Base-by-base conservation (phyloP, 1,140 invertebrate genomes). In the Drosophila nebulosa region DNA sequence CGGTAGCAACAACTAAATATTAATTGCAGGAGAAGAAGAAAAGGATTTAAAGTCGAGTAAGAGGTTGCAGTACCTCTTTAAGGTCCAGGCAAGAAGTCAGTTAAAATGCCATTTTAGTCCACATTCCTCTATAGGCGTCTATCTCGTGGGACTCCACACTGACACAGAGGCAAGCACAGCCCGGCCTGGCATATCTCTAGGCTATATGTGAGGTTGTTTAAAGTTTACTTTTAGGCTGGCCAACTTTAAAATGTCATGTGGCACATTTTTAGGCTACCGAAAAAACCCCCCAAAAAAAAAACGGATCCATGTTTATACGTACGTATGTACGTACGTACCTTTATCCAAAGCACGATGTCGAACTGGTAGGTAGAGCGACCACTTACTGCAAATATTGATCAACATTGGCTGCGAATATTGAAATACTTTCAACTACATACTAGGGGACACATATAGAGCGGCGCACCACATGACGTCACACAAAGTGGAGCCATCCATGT, bases 351-450 rank as follows among this genome's bases (percentile, higher is more conserved):
- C 39, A 46, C 52, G 52, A 30, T 55, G 52, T 55, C 52, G 39
- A 58, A n/a, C 59, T 36, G 36, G 59, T 16, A 35, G 32, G 24
- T 36, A 55, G 16, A 55, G 16, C 60, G 27, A 35, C 18, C 57
- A 52, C 62, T 32, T 26, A 36, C 46, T 35, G 66, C 67, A 86
- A 86, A 86, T 88, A 86, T 88, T 81, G 74, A 78, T 71, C 78
- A 78, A 67, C 74, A 86, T 72, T 78, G 62, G 78, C 59, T 67
- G 67, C 64, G 81, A 86, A 86, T 86, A 86, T 81, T 81, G 78
- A 86, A 85, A 74, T 86, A 67, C 78, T 74, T 65, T 68, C 53
- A 32, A 56, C 51, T 24, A 66, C 62, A n/a, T 24, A 57, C 3
- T 18, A n/a, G n/a, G n/a, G n/a, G 14, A 1, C 16, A 16, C 14